A percentile compares a stretch with the other conserved stretches of the same genome.
phyloP scores from a whole-genome alignment of 2,888 invertebrate genomes.

The Anagyrus pseudococci region DNA sequence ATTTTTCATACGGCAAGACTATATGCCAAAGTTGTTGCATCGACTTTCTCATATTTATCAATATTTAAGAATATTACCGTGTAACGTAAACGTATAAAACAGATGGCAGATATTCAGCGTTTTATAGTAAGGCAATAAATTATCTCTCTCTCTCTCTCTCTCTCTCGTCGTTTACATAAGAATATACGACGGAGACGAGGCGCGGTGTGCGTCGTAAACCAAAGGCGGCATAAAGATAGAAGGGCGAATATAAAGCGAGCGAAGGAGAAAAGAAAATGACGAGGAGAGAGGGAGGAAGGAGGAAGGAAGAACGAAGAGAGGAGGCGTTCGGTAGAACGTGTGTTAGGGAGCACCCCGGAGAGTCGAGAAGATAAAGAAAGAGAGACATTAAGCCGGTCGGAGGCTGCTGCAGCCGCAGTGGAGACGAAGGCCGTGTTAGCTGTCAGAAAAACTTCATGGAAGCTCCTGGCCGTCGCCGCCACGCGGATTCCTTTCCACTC shows the following conservation, averaged over 20 bases:
- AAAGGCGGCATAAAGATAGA: slow-evolving; percentile 22
- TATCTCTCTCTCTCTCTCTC: background rate
- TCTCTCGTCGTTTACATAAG: background rate
- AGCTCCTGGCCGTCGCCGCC: slow-evolving; percentile 10
- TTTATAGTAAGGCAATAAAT: background rate
- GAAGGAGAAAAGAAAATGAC: slow-evolving; percentile 11
- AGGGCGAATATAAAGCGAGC: slow-evolving; percentile 6
- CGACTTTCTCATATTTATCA: background rate
- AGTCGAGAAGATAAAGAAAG: slow-evolving; percentile 16
- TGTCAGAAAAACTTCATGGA: slow-evolving; percentile 54
- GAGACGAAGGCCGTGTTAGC: slow-evolving; percentile 54
- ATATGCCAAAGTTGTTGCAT: too few relatives aligned
- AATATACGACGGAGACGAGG: background rate
- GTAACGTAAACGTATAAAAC: background rate
- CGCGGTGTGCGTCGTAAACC: slow-evolving; percentile 14
- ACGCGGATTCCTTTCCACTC: too few relatives aligned
- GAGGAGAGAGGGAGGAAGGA: slow-evolving; percentile 2
- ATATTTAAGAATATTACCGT: slow-evolving; percentile 35
- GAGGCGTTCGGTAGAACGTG: background rate
- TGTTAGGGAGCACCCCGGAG: slow-evolving; percentile 45
- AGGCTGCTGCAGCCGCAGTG: slow-evolving; percentile 42
- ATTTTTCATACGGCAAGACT: too few relatives aligned
- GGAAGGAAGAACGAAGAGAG: too few relatives aligned
- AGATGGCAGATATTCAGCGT: background rate
- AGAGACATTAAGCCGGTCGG: slow-evolving; percentile 44